Percentiles rank a stretch among this genome's conserved stretches.
Evolutionary conservation across 2,113 vertebrate species (phyloP).

Genomic region (Lampris megalopsis): DNA sequence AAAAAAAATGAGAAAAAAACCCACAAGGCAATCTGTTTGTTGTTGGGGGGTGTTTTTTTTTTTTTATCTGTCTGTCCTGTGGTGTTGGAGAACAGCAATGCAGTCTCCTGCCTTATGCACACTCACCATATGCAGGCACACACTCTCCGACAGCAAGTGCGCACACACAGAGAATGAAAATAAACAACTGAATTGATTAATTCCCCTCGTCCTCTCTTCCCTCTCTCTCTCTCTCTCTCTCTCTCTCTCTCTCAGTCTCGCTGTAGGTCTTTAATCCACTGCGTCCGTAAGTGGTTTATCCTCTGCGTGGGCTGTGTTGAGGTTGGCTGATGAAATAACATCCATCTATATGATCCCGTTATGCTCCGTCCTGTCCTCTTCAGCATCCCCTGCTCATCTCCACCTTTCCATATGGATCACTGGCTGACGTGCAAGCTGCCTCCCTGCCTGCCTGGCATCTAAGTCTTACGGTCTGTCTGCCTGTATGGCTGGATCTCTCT

Average conservation of each 20-base stretch:
- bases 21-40: conserved; percentile 47
- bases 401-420: conserved; percentile 69
- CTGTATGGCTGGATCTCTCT: conserved; percentile 55
- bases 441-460: conserved; percentile 53
- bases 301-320: conserved; percentile 66
- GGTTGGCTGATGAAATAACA: conserved; percentile 64
- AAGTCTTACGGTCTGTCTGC: conserved; percentile 62
- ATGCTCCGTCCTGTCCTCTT: conserved; percentile 48
- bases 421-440: conserved; percentile 67
- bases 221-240: conserved; percentile 28
- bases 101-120: conserved; percentile 62
- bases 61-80: conserved; percentile 30
- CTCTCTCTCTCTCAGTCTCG: conserved; percentile 49
- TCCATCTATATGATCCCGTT: conserved; percentile 71
- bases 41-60: conserved; percentile 21
- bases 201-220: conserved; percentile 50
- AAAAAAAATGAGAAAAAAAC: conserved; percentile 24
- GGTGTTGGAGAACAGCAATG: conserved; percentile 66
- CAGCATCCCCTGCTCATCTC: conserved; percentile 70
- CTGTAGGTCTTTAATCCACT: conserved; percentile 78
- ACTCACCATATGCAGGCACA: conserved; percentile 29
- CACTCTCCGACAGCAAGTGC: conserved; percentile 59
- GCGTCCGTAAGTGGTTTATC: conserved; percentile 81
- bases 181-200: conserved; percentile 70
- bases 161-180: conserved; percentile 61